Percentiles rank a stretch among this genome's conserved stretches.
phyloP scores from a whole-genome alignment of 2,797 vertebrate species.

The Sphenopsis melanotis region DNA sequence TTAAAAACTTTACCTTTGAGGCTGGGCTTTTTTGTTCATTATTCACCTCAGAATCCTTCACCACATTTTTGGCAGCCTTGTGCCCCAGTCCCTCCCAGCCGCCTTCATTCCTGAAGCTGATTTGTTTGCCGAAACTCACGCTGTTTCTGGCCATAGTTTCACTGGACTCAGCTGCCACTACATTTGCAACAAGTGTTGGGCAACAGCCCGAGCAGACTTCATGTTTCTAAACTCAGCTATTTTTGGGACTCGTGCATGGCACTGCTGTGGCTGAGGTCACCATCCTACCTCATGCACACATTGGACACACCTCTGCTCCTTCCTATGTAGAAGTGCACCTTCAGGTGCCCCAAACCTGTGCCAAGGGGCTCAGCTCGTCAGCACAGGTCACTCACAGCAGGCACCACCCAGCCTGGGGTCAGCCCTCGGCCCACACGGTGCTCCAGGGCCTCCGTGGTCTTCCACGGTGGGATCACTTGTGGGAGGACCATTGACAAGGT shows the following conservation, averaged over 20 bases:
- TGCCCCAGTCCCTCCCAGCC: not conserved
- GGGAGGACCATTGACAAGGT: not conserved
- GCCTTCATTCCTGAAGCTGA: not conserved
- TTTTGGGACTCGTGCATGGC: not conserved
- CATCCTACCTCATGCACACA: accelerated
- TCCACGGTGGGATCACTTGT: not conserved
- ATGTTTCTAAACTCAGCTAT: not conserved
- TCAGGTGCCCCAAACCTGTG: not conserved
- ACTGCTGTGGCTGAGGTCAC: not conserved
- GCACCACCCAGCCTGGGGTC: not conserved
- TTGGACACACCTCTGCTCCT: not conserved
- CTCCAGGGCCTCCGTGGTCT: not conserved
- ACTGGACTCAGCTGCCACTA: not conserved
- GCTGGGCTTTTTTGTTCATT: not conserved
- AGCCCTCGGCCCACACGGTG: not conserved
- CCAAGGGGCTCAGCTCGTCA: not conserved
- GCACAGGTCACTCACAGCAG: not conserved
- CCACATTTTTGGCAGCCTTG: not conserved
- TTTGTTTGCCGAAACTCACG: not conserved
- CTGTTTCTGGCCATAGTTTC: not conserved
- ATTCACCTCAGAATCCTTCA: not conserved
- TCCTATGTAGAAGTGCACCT: not conserved
- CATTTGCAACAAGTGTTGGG: not conserved
- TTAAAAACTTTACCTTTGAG: not conserved
- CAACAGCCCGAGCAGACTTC: not conserved